Evolutionary conservation across 2,888 invertebrate genomes (phyloP).

Genomic region (Apantesis nais): DNA sequence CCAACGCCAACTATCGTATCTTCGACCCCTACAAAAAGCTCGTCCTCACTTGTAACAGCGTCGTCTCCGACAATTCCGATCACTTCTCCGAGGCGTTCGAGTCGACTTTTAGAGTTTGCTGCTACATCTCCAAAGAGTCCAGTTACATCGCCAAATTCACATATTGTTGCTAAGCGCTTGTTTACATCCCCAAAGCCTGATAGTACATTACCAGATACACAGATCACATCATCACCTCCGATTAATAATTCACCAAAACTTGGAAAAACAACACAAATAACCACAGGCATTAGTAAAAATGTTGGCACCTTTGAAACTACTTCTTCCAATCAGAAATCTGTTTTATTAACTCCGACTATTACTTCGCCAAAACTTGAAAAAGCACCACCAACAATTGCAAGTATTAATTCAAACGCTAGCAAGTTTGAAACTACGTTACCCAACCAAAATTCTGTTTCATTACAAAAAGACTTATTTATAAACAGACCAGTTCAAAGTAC

Average conservation of each 20-base stretch:
- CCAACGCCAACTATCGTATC: neutral
- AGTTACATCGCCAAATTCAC: neutral
- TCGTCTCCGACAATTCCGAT: neutral
- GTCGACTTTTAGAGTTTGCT: neutral
- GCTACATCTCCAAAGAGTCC: neutral
- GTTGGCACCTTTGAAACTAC: neutral
- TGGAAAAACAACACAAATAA: conserved; percentile 1
- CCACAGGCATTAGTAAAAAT: neutral
- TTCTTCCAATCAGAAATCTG: neutral
- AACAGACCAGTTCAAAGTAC: conserved; percentile 16
- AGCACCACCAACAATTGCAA: neutral
- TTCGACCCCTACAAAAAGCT: neutral
- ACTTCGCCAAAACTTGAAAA: conserved; percentile 2
- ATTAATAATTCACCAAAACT: neutral
- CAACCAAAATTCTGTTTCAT: neutral
- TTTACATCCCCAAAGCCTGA: no score
- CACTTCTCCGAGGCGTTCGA: neutral
- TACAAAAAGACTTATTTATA: conserved; percentile 3
- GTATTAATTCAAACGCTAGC: neutral
- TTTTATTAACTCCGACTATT: neutral
- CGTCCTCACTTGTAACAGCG: neutral
- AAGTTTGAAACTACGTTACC: neutral
- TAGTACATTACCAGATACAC: no score
- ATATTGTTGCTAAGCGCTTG: neutral
- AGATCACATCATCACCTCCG: neutral